phyloP scores from a whole-genome alignment of 2,797 vertebrate genomes.

The Rhinatrema bivittatum region DNA sequence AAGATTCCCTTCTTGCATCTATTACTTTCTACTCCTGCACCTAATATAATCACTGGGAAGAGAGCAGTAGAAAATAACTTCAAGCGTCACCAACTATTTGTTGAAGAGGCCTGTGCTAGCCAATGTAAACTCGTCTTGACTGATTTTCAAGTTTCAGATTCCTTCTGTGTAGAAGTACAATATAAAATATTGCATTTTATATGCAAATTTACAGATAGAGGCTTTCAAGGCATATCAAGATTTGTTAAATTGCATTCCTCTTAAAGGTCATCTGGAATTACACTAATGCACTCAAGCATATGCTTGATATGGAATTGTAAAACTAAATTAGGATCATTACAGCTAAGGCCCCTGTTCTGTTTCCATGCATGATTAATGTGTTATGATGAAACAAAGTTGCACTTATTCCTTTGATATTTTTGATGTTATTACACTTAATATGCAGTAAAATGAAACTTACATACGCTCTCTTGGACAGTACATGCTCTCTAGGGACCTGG shows the following conservation, averaged over 20 bases:
- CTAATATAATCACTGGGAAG: no score
- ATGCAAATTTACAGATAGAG: conserved; percentile 30
- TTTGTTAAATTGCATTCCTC: conserved; percentile 17
- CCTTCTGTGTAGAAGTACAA: conserved; percentile 22
- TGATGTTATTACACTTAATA: no score
- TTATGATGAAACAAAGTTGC: no score
- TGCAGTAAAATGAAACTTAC: no score
- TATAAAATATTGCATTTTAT: conserved; percentile 9
- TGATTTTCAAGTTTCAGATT: conserved; percentile 32
- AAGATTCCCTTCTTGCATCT: no score
- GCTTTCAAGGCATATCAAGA: conserved; percentile 30
- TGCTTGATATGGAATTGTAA: conserved; percentile 33
- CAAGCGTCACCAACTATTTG: no score
- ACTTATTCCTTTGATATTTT: no score
- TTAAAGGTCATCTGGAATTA: conserved; percentile 24
- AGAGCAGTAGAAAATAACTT: no score
- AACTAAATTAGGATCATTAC: conserved; percentile 28
- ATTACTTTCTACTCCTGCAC: no score
- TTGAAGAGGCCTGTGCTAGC: background rate
- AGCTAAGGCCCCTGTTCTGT: conserved; percentile 3
- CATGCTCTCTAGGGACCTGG: no score
- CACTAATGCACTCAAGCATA: conserved; percentile 22
- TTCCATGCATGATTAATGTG: no score
- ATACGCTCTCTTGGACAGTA: no score
- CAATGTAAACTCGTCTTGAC: conserved; percentile 20